A percentile compares a stretch with the other conserved stretches of the same genome.
Conservation (phyloP, 2,888 invertebrate genomes). For the Endotricha flammealis region DNA sequence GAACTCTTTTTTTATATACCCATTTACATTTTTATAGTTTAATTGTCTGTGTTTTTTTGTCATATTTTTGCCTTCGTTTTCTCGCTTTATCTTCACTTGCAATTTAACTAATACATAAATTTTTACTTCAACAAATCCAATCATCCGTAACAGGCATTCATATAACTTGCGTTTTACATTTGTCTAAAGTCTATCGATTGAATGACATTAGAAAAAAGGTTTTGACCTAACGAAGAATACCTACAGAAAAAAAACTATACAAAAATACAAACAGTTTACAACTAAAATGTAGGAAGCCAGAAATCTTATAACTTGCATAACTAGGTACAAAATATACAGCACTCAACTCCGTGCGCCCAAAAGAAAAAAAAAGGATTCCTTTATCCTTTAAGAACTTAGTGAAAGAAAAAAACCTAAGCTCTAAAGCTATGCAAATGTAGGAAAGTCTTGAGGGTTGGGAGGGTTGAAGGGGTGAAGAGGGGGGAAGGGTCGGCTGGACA, state of each 20-base stretch:
- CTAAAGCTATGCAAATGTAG: slow-evolving; percentile 75
- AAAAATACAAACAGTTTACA: not conserved
- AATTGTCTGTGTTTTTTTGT: too few species aligned
- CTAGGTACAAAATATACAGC: not conserved
- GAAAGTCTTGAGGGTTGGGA: slow-evolving; percentile 66
- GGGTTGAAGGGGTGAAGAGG: slow-evolving; percentile 28
- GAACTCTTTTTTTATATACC: too few species aligned
- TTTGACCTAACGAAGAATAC: not conserved
- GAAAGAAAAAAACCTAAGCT: slow-evolving; percentile 64
- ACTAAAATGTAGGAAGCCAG: not conserved
- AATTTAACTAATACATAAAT: too few species aligned
- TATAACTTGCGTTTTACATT: too few species aligned
- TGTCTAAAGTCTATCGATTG: too few species aligned
- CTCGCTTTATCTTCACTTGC: too few species aligned
- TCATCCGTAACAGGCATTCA: too few species aligned
- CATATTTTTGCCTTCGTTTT: too few species aligned
- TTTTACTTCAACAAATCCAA: too few species aligned
- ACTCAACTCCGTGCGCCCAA: slow-evolving; percentile 23
- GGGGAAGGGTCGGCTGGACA: slow-evolving; percentile 45
- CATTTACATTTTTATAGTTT: too few species aligned
- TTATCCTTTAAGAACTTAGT: slow-evolving; percentile 66
- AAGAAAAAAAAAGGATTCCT: slow-evolving; percentile 37
- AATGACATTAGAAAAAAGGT: too few species aligned
- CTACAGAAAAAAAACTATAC: not conserved
- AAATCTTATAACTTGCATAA: slow-evolving; percentile 11